phyloP scores from a whole-genome alignment of 2,113 vertebrate species.

The Xerus inauris region DNA sequence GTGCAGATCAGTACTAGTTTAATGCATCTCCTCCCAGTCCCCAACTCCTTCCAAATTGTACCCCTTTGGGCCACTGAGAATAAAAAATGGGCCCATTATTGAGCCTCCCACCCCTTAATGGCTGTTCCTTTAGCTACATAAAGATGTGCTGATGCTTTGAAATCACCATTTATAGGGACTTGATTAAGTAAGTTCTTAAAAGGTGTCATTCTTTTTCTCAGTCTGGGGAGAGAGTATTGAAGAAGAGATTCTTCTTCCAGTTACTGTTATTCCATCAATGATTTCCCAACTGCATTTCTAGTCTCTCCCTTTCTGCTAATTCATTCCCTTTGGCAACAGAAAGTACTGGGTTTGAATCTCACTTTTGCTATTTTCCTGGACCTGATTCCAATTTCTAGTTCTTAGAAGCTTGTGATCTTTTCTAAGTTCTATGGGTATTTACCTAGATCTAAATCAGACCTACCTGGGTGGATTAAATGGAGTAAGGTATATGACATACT shows the following conservation, averaged over 20 bases:
- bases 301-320: not conserved
- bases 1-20: conserved; percentile 45
- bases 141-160: conserved; percentile 61
- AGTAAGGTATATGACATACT: not conserved
- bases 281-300: not conserved
- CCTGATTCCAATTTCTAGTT: not conserved
- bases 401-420: not conserved
- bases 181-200: conserved; percentile 66
- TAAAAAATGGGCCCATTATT: conserved; percentile 63
- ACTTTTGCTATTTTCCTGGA: not conserved
- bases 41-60: conserved; percentile 61
- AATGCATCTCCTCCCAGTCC: conserved; percentile 48
- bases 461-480: not conserved
- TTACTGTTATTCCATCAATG: not conserved
- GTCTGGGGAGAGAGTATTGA: not conserved
- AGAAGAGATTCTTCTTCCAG: not conserved
- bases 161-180: conserved; percentile 49
- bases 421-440: not conserved
- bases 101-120: conserved; percentile 63
- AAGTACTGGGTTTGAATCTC: conserved; percentile 30
- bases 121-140: conserved; percentile 57
- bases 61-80: conserved; percentile 71
- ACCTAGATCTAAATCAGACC: not conserved
- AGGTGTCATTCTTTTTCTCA: conserved; percentile 38
- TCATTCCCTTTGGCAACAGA: not conserved